Evolutionary conservation across 1,140 invertebrate genomes (phyloP).

Genomic region (Arion vulgaris): DNA sequence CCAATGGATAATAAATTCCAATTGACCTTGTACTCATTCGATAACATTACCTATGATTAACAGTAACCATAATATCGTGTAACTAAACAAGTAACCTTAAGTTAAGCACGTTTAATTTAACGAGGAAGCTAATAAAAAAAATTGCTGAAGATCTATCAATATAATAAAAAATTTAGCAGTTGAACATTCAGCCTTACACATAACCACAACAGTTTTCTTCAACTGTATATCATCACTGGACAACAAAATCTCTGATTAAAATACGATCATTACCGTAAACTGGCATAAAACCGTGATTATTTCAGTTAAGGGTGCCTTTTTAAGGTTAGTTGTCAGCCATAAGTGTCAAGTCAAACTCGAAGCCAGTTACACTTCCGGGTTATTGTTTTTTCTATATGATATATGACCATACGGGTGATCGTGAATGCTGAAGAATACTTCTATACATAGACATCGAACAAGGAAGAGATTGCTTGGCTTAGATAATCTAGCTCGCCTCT

Average conservation of each 20-base stretch:
- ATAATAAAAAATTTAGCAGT: background rate
- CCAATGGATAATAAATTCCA: too few relatives aligned
- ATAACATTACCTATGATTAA: too few relatives aligned
- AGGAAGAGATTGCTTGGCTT: too few relatives aligned
- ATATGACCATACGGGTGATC: too few relatives aligned
- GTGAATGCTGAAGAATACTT: too few relatives aligned
- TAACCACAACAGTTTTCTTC: background rate
- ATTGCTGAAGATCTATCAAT: background rate
- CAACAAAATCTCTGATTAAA: background rate
- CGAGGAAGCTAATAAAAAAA: background rate
- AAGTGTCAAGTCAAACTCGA: background rate
- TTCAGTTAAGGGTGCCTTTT: background rate
- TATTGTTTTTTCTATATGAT: background rate
- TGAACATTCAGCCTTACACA: background rate
- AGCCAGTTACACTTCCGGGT: background rate
- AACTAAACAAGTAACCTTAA: too few relatives aligned
- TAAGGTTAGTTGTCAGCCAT: background rate
- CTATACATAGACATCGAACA: too few relatives aligned
- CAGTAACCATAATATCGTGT: too few relatives aligned
- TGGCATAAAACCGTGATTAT: background rate
- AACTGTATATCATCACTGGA: background rate
- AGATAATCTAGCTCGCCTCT: too few relatives aligned
- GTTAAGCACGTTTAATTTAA: too few relatives aligned
- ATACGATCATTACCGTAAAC: background rate
- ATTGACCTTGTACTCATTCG: too few relatives aligned